Conservation (phyloP, 2,888 invertebrate genomes). For the Pachliopta kotzebuea region DNA sequence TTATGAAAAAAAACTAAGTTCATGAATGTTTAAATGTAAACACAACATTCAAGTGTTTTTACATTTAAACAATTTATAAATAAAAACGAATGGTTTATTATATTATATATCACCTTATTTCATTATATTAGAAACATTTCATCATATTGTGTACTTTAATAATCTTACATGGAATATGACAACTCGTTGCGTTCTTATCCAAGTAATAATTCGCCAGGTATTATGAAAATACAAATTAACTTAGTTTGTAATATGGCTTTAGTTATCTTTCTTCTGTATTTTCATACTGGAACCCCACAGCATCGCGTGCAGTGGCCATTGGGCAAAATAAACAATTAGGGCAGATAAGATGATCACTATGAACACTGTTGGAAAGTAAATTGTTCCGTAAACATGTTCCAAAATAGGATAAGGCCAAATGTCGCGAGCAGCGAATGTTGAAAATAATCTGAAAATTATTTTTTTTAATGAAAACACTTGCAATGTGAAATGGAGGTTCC, state of each 20-base stretch:
- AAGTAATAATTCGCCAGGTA: not conserved
- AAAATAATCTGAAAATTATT: slow-evolving; percentile 52
- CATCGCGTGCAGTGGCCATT: slow-evolving; percentile 42
- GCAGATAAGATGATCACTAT: not conserved
- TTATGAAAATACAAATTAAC: slow-evolving; percentile 1
- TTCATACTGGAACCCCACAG: slow-evolving; percentile 18
- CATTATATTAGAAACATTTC: too few species aligned
- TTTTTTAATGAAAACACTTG: not conserved
- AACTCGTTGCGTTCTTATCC: too few species aligned
- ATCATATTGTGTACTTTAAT: too few species aligned
- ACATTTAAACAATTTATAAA: too few species aligned
- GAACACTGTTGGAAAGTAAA: slow-evolving; percentile 45
- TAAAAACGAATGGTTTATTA: too few species aligned
- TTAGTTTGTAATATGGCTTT: not conserved
- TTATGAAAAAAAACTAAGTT: too few species aligned
- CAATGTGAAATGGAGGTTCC: not conserved
- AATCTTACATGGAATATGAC: too few species aligned
- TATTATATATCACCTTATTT: too few species aligned
- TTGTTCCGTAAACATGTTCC: slow-evolving; percentile 41
- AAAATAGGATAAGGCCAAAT: slow-evolving; percentile 60
- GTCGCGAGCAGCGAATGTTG: slow-evolving; percentile 41
- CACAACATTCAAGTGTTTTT: too few species aligned
- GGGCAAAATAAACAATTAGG: slow-evolving; percentile 37
- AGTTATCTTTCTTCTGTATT: slow-evolving; percentile 17
- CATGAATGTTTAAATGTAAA: too few species aligned